Evolutionary conservation across 2,888 invertebrate genomes (phyloP), one percentile per base, ranked within the genome.

Genomic region (Agonopterix arenella): DNA sequence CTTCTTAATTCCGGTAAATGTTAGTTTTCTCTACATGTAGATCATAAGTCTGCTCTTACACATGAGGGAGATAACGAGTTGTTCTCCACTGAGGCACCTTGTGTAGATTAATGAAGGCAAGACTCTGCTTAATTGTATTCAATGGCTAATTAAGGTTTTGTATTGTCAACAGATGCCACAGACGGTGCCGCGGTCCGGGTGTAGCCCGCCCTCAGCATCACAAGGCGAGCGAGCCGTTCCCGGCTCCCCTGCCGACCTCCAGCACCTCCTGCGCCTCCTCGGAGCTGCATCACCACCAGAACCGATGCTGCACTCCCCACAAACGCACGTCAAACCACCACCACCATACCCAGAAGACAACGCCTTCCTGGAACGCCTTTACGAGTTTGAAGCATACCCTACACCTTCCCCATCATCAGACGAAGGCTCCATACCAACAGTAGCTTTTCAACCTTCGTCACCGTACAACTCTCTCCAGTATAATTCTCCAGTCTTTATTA

Each of bases 121-220:
- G 5, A 28, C 28, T 28, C 28, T 28, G 28, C 5, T 28, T 28
- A 1, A 28, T 2, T 28, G 7, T 7, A 28, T 28, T 5, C 28
- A 7, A 28, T 28, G 1, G 5, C 7, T 28, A 9, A 43, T 43
- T 1, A 13, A 11, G 16, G 10, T 18, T 52, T 41, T 16, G 52
- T 48, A 48, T 86, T 84, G 80, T 80, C 56, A 52, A 48, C 92
- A 95, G 95, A 95, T 95, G 94, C 94, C 95, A 83, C 95, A 95
- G 90, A 94, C 93, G 70, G 95, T 95, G 68, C 95, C 95, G 52
- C 91, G 93, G 66, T 93, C 93, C 69, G 94, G 93, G 79, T 93
- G 92, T 76, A 94, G 93, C 81, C 93, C 94, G 64, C 92, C 93
- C 59, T 93, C 93, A 75, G 94, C 95, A 13, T 90, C 96, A 49